Evolutionary conservation across 2,113 vertebrate species (phyloP).

Genomic region (Ifrita kowaldi): DNA sequence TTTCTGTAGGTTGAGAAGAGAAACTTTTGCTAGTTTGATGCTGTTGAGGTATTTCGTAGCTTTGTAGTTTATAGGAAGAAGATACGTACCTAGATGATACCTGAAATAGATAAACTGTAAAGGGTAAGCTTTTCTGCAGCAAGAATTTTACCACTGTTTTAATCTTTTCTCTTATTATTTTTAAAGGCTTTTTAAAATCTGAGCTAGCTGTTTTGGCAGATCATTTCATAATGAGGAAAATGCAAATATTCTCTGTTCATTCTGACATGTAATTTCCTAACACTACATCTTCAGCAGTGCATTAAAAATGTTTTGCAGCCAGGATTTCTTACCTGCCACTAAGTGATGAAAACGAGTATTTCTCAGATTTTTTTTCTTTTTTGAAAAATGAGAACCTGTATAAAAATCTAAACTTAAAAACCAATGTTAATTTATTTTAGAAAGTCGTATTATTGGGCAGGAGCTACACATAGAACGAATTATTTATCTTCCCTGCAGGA

Average conservation of each 20-base stretch:
- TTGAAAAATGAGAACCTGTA: not conserved
- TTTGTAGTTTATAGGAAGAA: not conserved
- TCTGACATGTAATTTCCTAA: not conserved
- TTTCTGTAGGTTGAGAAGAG: not conserved
- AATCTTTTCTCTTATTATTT: not conserved
- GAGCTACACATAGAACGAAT: constrained; percentile 32
- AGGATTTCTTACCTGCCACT: not conserved
- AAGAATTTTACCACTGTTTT: not conserved
- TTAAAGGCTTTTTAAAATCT: not conserved
- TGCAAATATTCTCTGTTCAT: not conserved
- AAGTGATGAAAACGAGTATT: not conserved
- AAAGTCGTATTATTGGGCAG: constrained; percentile 9
- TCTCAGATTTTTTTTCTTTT: not conserved
- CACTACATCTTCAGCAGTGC: not conserved
- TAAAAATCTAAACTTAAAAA: not conserved
- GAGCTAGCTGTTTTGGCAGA: not conserved
- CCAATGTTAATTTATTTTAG: not conserved
- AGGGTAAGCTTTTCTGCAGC: not conserved
- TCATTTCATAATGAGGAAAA: not conserved
- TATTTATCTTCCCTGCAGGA: constrained; percentile 46
- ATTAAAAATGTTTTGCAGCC: not conserved
- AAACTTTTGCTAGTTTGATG: not conserved
- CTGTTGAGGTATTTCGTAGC: not conserved
- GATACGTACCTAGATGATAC: not conserved
- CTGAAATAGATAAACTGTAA: not conserved